Evolutionary conservation across 2,113 vertebrate genomes (phyloP).

Genomic region (Esox niger): DNA sequence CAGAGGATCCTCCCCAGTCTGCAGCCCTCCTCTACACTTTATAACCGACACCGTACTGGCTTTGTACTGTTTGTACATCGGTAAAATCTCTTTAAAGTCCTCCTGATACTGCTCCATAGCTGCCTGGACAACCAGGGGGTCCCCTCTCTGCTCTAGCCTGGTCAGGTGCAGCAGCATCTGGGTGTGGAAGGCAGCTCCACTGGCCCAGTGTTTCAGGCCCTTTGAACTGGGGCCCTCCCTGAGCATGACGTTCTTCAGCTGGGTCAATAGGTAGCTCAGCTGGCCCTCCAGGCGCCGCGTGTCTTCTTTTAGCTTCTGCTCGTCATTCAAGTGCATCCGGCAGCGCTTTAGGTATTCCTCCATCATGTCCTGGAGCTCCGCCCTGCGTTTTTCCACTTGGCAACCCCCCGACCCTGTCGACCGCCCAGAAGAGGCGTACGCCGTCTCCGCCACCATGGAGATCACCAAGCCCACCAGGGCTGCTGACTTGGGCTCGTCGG

Average conservation of each 20-base stretch:
- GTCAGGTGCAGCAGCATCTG: constrained; percentile 67
- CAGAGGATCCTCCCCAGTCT: constrained; percentile 11
- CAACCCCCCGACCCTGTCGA: constrained; percentile 23
- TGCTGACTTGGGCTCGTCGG: constrained; percentile 58
- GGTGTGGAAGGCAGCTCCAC: constrained; percentile 59
- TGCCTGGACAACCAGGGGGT: constrained; percentile 47
- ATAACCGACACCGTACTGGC: constrained; percentile 39
- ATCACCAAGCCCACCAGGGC: constrained; percentile 61
- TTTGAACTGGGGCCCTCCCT: constrained; percentile 52
- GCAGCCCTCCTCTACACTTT: constrained; percentile 51
- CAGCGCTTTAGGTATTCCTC: constrained; percentile 71
- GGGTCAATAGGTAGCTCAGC: constrained; percentile 63
- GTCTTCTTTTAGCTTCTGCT: constrained; percentile 50
- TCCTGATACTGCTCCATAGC: constrained; percentile 59
- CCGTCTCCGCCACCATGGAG: constrained; percentile 64
- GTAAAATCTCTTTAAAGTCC: constrained; percentile 56
- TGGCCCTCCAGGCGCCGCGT: constrained; percentile 54
- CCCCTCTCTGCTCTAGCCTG: constrained; percentile 34
- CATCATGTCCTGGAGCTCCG: constrained; percentile 64
- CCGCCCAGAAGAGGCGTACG: constrained; percentile 39
- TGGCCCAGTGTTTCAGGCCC: constrained; percentile 65
- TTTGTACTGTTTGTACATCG: constrained; percentile 59
- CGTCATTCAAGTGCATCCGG: constrained; percentile 55
- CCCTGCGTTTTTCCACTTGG: not conserved
- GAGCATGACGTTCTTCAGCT: constrained; percentile 61